Base-by-base conservation (phyloP, 2,797 vertebrate species). In the Hirundo rustica region DNA sequence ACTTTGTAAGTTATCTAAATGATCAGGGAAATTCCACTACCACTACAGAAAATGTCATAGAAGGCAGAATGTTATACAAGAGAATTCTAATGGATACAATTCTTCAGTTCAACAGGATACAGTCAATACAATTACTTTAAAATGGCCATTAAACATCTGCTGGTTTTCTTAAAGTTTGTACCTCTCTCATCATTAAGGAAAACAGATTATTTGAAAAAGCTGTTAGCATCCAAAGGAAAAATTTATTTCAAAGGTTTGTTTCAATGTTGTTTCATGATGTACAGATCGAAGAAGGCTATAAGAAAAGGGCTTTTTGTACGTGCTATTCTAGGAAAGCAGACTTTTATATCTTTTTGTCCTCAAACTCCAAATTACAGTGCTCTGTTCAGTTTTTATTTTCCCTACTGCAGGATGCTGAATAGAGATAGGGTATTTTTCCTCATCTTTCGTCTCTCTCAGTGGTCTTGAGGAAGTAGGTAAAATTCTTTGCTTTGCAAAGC, bases 111-210 rank as follows among this genome's bases (percentile, higher is more conserved):
- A 94, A 87, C 42, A 76, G 67, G 53, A 81, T 93, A 76, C 26
- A 90, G 38, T 79, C 91, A 92, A 89, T 90, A 84, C 48, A 96
- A 95, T 83, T 94, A 86, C 79, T 87, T 86, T 88, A 68, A 96
- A 95, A 85, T 42, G 58, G 36, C 79, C 92, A 78, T 88, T 87
- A 94, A 97, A 88, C 77, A 85, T 75, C 42, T 82, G 32, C 23
- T 38, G 40, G 29, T 79, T 83, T 96, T 86, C 92, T 93, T 40
- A 25, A 84, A 85, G 47, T 89, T 94, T 89, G 67, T 81, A 50
- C 30, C 13, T 87, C 45, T 91, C 55, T 80, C 70, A 89, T 95
- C 44, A 66, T 83, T 88, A 95, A 93, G 50, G 50, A 89, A 95
- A 97, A 32, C 38, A 92, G 91, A 93, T 92, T 91, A 75, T 64